Conservation (phyloP, 2,797 vertebrate species). For the Echeneis naucrates region DNA sequence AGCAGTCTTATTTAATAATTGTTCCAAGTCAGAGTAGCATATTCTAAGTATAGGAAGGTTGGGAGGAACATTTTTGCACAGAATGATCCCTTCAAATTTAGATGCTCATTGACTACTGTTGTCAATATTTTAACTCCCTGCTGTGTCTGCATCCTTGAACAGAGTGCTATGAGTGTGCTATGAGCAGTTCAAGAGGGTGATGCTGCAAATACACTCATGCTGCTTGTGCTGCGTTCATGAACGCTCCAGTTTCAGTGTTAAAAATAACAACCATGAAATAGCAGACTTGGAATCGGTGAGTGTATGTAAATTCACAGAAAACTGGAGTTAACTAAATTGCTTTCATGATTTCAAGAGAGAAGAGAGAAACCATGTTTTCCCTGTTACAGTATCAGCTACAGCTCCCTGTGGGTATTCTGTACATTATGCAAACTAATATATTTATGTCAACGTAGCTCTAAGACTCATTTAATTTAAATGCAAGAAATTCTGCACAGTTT, state of each 20-base stretch:
- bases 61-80: slow-evolving; percentile 5
- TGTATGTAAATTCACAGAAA: neutral
- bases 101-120: slow-evolving; percentile 3
- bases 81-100: slow-evolving; percentile 35
- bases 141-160: slow-evolving; percentile 40
- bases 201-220: slow-evolving; percentile 45
- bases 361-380: neutral
- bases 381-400: slow-evolving; percentile 5
- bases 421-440: slow-evolving; percentile 27
- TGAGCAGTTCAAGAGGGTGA: slow-evolving; percentile 24
- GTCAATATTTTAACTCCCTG: slow-evolving; percentile 57
- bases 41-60: neutral
- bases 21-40: neutral
- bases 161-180: slow-evolving; percentile 19
- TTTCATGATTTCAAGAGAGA: slow-evolving; percentile 2
- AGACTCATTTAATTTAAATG: slow-evolving; percentile 28
- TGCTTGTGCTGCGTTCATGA: slow-evolving; percentile 10
- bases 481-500: slow-evolving; percentile 19
- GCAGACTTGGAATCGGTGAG: slow-evolving; percentile 6
- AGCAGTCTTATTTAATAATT: neutral
- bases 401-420: neutral
- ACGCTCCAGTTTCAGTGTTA: slow-evolving; percentile 19
- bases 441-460: slow-evolving; percentile 30
- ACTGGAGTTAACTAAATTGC: neutral
- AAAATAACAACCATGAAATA: slow-evolving; percentile 20